Evolutionary conservation across 64 coral and sea anemone genomes (phyloP), one percentile per base, ranked within the genome.

Genomic region (Catalaphyllia jardinei): DNA sequence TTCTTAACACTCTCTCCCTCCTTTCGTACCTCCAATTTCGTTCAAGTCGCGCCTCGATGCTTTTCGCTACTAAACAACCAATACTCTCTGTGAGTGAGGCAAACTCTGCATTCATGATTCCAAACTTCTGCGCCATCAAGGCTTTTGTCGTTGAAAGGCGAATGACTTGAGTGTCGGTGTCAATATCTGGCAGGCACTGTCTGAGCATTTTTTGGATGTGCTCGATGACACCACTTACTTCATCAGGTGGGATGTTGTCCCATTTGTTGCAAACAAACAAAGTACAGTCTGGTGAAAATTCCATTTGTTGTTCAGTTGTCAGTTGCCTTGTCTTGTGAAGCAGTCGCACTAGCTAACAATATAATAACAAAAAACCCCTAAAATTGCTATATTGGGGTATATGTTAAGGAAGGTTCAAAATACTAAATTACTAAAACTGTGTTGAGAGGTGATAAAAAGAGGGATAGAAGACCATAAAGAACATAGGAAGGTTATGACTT

Each of bases 71-170:
- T 19, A 88, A 61, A 42, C 28, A 15, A 22, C 30, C 49, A 61
- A 76, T 88, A 24, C 51, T 82, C 59, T 79, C 69, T 28, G 69
- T 38, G 15, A 90, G 67, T 27, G 19, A 54, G 2, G 88, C 59
- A 31, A 71, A 71, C 8, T 90, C 88, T 49, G 67, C 57, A 46
- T 73, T 90, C 63, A 81, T 52, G 22, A 90, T 50, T 17, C 63
- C 38, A 73, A 16, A 90, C 35, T 42, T 31, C 46, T 73, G 88
- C 18, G 31, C 65, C 4, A 2, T 61, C 24, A 71, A 16, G 12
- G 88, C 88, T 35, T 90, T 90, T 28, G 28, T 50, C 12, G 88
- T 90, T 38, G 88, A 90, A 72, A 90, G 25, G 29, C 39, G 67
- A 14, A 90, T 71, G 18, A 81, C 54, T 22, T 90, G 88, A 80